phyloP scores from a whole-genome alignment of 2,888 invertebrate genomes.

The Microctonus aethiopoides region DNA sequence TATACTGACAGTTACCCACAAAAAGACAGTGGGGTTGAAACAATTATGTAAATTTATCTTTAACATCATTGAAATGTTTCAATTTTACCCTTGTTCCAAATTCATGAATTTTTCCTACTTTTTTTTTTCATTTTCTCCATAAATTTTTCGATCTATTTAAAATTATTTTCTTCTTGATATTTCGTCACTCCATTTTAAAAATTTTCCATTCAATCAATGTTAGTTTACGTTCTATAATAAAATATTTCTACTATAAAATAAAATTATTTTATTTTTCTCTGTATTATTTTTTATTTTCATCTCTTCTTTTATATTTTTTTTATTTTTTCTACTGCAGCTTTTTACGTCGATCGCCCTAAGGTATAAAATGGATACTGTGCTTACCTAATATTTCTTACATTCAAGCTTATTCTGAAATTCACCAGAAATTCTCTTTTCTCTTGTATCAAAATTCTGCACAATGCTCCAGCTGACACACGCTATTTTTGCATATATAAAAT shows the following conservation, averaged over 20 bases:
- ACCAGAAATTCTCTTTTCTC: not conserved
- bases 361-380: not conserved
- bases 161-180: not conserved
- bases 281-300: not conserved
- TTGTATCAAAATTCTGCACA: not conserved
- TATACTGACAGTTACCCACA: slow-evolving; percentile 25
- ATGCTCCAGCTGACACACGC: slow-evolving; percentile 5
- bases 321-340: not conserved
- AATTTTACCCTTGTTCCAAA: slow-evolving; percentile 40
- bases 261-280: not conserved
- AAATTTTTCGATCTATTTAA: not conserved
- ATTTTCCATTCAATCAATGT: not conserved
- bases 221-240: not conserved
- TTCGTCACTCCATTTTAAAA: not conserved
- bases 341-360: no score
- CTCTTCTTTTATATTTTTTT: not conserved
- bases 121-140: not conserved
- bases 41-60: slow-evolving; percentile 58
- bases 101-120: slow-evolving; percentile 6
- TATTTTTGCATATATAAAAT: slow-evolving; percentile 3
- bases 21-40: slow-evolving; percentile 48
- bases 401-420: not conserved
- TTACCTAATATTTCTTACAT: not conserved
- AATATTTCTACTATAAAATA: not conserved
- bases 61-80: slow-evolving; percentile 58